Base-by-base conservation (phyloP, 64 coral and sea anemone species). In the Cladopsammia gracilis region DNA sequence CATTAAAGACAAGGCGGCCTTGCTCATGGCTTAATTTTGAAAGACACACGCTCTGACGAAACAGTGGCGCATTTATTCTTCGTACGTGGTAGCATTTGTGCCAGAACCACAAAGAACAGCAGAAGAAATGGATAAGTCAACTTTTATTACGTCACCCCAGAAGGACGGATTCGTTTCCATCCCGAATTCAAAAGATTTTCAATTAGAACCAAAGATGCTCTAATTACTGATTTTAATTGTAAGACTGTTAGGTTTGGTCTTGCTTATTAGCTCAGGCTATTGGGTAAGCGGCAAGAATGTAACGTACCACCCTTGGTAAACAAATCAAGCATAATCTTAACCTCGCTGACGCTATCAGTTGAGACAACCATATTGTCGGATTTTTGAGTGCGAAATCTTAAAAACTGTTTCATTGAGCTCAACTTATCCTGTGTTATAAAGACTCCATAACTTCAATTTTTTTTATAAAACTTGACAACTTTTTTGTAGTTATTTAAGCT, bases 171-270 rank as follows among this genome's bases (percentile, higher is more conserved):
- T 67, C 62, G 18, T 51, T 46, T n/a, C 80, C 45, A 20, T 65
- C 11, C 61, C 80, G 60, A 84, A 25, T 25, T 84, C 60, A 84
- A 67, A 84, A 50, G 79, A 64, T 84, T 84, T 84, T 84, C 80
- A 84, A 84, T 84, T 84, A 84, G 19, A 84, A 25, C 44, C 62
- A 84, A 84, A 84, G 19, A 61, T 24, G 43, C 11, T 50, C 60
- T 84, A 84, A 84, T 84, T 84, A 84, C 16, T n/a, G 45, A 22
- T 84, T 84, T 84, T 84, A 84, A 84, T 68, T 67, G 64, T 84
- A 68, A 84, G 62, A 84, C 61, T 84, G 61, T 84, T 84, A 84
- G 62, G n/a, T 22, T 84, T 84, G 44, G 62, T 62, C 80, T 66
- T 67, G 62, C 46, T 67, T 77, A 54, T 77, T 54, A 77, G 75